A percentile compares a stretch with the other conserved stretches of the same genome.
Conservation (phyloP, 2,797 vertebrate genomes). For the Sandelia bainsii region DNA sequence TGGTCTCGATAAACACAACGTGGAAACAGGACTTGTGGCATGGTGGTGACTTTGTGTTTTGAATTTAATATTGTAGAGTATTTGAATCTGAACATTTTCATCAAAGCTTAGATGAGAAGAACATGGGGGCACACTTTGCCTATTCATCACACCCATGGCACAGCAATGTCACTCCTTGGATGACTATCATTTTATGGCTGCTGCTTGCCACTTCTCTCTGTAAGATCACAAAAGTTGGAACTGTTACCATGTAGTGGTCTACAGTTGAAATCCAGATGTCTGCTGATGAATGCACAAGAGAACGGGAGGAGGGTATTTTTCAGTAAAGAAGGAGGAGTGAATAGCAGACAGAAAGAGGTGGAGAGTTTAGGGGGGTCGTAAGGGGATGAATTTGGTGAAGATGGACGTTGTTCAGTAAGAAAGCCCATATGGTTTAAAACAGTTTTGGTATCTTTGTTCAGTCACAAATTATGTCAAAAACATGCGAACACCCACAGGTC, state of each 20-base stretch:
- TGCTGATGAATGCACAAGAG: constrained; percentile 50
- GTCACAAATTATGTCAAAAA: constrained; percentile 53
- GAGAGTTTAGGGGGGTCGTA: constrained; percentile 22
- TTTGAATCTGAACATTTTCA: constrained; percentile 28
- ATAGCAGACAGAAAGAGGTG: background rate
- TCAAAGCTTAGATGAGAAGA: constrained; percentile 30
- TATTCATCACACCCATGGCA: constrained; percentile 35
- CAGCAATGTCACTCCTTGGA: constrained; percentile 34
- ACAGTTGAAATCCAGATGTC: constrained; percentile 78
- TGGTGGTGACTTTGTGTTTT: constrained; percentile 13
- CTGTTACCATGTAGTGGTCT: constrained; percentile 56
- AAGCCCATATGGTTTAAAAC: constrained; percentile 50
- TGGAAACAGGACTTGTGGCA: constrained; percentile 26
- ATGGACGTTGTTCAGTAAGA: constrained; percentile 39
- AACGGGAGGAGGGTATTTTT: constrained; percentile 37
- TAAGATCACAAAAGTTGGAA: constrained; percentile 63
- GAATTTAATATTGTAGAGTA: constrained; percentile 17
- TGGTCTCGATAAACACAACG: constrained; percentile 68
- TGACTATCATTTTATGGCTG: constrained; percentile 58
- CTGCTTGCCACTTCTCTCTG: constrained; percentile 64
- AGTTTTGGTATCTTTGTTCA: constrained; percentile 39
- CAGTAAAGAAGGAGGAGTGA: constrained; percentile 28
- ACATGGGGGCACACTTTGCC: constrained; percentile 38
- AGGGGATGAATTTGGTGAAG: constrained; percentile 12
- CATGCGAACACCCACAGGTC: constrained; percentile 71